Evolutionary conservation across 2,888 invertebrate genomes (phyloP), one percentile per base, ranked within the genome.

Genomic region (Aphodius sticticus): DNA sequence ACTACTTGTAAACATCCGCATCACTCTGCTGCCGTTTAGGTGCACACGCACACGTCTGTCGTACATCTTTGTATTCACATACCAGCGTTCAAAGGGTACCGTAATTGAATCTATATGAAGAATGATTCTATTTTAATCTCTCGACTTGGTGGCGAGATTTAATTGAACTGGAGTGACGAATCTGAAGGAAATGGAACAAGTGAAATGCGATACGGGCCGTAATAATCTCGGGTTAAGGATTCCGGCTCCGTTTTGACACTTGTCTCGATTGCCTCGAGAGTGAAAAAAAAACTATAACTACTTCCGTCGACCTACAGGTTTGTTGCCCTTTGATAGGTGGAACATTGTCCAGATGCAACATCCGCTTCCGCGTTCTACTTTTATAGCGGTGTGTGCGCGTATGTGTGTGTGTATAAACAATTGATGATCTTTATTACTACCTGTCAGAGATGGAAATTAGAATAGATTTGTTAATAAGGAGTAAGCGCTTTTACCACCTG

Each of bases 251-350:
- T 16, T 74, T 74, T 74, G 53, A 79, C 79, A 79, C 79, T 79
- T 79, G 77, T 77, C 79, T 77, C 26, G 78, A 78, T 78, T 77
- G 69, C 69, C 76, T 76, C 76, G 37, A 70, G 37, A 35, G 70
- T 6, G 69, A 72, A 78, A 80, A 80, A 80, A 78, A 80, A 70
- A 77, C 16, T 16, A 72, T 77, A 72, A 69, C 53, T 69, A 75
- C 74, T 77, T 80, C 80, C 78, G 78, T 69, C 77, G 78, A 78
- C 80, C 78, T 78, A 80, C 80, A 80, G 80, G 80, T 80, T 80
- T 80, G 80, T 80, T 80, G 80, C 80, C 80, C 80, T 78, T 79
- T 70, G 70, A 77, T 69, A 72, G 74, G 70, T 76, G 77, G 78
- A 80, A 80, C 80, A 80, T 75, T 77, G 76, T 38, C 78, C 80